Evolutionary conservation across 2,888 invertebrate genomes (phyloP), one percentile per base, ranked within the genome.

Genomic region (Lutraria lutraria): DNA sequence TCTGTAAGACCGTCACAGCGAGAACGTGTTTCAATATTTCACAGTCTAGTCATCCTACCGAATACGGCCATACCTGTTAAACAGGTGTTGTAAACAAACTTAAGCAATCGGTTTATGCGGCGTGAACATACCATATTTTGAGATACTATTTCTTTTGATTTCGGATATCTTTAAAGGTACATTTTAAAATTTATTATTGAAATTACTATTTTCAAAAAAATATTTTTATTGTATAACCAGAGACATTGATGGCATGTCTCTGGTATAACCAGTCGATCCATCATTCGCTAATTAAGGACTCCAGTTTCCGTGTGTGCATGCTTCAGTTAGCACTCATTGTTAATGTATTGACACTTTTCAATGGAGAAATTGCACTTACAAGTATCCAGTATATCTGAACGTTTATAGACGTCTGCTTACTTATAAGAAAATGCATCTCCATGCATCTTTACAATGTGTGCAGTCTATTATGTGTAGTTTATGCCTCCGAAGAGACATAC

Each of bases 11-110:
- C 25, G 4, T 12, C 63, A 25, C 13, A 68, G 10, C 25, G 25
- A 68, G 63, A 25, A n/a, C 25, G 0, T 0, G 12, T 25, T 68
- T 25, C 25, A 25, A 25, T 68, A 12, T 25, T n/a, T 12, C 63
- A 25, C 25, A 25, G 3, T 25, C n/a, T 21, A 68, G 63, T 68
- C 25, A 68, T 25, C 63, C 2, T 68, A 68, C 63, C 63, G 63
- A 68, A 25, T 25, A 68, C 13, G 63, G 3, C 63, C 43, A 25
- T 68, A 68, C 63, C 63, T 68, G 63, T 68, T 68, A 68, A 68
- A 68, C 63, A 68, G 63, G 63, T 68, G 63, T 68, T 68, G 63
- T 68, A 68, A 68, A 68, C 63, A 68, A 68, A 68, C 63, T 25
- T 68, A 25, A 68, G 63, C 63, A 68, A 68, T 68, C 63, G 63